These are phyloP conservation scores for Meloidogyne hapla DNA, from an alignment of 1,140 invertebrate species.

Conservation along the genomic window DNA sequence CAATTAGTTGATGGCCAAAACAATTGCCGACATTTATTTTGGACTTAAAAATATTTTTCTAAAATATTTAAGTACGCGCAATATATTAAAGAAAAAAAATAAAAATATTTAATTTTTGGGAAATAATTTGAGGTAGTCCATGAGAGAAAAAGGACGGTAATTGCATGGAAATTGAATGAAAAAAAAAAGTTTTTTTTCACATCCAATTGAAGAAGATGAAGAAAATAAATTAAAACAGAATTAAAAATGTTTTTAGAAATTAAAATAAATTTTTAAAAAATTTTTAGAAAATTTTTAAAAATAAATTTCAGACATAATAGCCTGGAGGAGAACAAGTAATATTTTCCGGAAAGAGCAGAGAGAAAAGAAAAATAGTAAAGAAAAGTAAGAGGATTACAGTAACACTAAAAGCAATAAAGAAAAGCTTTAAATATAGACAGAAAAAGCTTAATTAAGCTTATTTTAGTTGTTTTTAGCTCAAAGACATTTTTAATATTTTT, in stretches of 20 bases:
- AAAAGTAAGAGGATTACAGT: neutral
- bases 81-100: too few relatives aligned
- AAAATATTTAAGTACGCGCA: too few relatives aligned
- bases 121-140: neutral
- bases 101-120: neutral
- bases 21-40: neutral
- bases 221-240: too few relatives aligned
- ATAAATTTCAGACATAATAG: too few relatives aligned
- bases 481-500: too few relatives aligned
- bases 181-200: too few relatives aligned
- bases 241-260: too few relatives aligned
- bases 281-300: too few relatives aligned
- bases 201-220: too few relatives aligned
- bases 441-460: neutral
- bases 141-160: neutral
- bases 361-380: neutral
- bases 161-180: neutral
- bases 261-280: too few relatives aligned
- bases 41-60: too few relatives aligned
- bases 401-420: neutral
- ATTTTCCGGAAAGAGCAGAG: neutral
- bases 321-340: too few relatives aligned
- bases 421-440: neutral
- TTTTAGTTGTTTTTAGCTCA: neutral
- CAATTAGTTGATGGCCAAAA: constrained; percentile 2